phyloP scores from a whole-genome alignment of 2,797 vertebrate genomes.

The Xerus rutilus region DNA sequence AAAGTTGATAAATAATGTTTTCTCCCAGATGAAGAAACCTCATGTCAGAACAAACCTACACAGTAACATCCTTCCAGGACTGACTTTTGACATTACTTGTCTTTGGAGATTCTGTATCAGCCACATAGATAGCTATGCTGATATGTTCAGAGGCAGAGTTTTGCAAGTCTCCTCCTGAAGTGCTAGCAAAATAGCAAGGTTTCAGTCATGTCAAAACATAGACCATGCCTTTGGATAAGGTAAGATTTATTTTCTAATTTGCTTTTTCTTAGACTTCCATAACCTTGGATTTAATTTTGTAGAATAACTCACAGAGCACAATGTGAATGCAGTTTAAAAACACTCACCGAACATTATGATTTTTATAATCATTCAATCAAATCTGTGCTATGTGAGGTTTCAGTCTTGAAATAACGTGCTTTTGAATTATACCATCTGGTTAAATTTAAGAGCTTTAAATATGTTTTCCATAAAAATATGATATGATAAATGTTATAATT shows the following conservation, averaged over 20 bases:
- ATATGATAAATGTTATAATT: constrained; percentile 75
- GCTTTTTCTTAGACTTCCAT: constrained; percentile 63
- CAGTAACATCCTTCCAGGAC: not conserved
- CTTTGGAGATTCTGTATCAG: constrained; percentile 5
- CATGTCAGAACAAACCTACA: not conserved
- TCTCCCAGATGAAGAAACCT: not conserved
- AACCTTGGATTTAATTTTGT: constrained; percentile 64
- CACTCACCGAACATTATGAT: constrained; percentile 30
- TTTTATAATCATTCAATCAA: constrained; percentile 59
- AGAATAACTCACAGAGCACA: constrained; percentile 39
- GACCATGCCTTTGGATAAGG: not conserved
- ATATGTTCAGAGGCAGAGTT: not conserved
- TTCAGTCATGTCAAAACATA: not conserved
- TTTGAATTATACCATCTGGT: constrained; percentile 84
- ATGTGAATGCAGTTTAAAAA: constrained; percentile 77
- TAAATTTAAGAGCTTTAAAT: constrained; percentile 85
- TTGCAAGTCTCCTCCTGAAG: not conserved
- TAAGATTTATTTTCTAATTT: constrained; percentile 62
- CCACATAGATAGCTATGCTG: not conserved
- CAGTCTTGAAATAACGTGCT: constrained; percentile 79
- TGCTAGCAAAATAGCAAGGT: constrained; percentile 46
- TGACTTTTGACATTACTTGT: constrained; percentile 6
- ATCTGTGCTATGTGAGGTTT: constrained; percentile 62
- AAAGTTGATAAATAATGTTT: not conserved
- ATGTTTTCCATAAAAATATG: constrained; percentile 84